A percentile compares a stretch with the other conserved stretches of the same genome.
Conservation (phyloP, 2,888 invertebrate genomes). For the Tribolium freemani region DNA sequence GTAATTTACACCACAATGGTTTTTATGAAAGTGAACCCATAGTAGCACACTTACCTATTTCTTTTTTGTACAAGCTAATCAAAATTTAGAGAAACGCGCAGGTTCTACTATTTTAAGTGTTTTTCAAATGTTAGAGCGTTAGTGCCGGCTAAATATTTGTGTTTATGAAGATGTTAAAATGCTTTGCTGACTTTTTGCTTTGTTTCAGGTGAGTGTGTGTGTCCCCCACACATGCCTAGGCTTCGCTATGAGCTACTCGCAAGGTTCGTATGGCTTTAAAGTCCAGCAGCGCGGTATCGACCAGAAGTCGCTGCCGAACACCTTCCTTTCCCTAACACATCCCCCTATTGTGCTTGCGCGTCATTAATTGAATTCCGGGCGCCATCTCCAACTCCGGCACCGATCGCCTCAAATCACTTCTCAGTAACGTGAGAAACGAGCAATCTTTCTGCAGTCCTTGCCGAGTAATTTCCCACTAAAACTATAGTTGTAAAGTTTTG, state of each 20-base stretch:
- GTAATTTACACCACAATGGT: too few species aligned
- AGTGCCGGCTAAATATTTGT: neutral
- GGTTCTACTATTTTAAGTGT: too few species aligned
- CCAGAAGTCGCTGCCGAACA: constrained; percentile 8
- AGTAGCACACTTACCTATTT: too few species aligned
- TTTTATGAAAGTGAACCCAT: too few species aligned
- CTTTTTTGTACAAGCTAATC: too few species aligned
- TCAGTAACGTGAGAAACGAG: neutral
- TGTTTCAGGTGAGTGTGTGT: constrained; percentile 66
- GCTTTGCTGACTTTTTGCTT: constrained; percentile 41
- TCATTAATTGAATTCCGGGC: constrained; percentile 64
- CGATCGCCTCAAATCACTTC: neutral
- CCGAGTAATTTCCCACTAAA: constrained; percentile 11
- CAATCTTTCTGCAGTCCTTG: neutral
- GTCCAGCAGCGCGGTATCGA: constrained; percentile 20
- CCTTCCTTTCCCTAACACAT: constrained; percentile 29
- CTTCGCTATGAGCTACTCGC: constrained; percentile 65
- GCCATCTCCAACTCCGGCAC: constrained; percentile 56
- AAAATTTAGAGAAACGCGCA: too few species aligned
- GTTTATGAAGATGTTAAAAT: neutral
- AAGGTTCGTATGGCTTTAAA: constrained; percentile 62
- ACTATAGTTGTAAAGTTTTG: constrained; percentile 32
- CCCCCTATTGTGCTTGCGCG: constrained; percentile 45
- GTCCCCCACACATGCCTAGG: constrained; percentile 63
- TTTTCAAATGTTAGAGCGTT: neutral